Evolutionary conservation across 2,797 vertebrate genomes (phyloP).

Genomic region (Gymnodraco acuticeps): DNA sequence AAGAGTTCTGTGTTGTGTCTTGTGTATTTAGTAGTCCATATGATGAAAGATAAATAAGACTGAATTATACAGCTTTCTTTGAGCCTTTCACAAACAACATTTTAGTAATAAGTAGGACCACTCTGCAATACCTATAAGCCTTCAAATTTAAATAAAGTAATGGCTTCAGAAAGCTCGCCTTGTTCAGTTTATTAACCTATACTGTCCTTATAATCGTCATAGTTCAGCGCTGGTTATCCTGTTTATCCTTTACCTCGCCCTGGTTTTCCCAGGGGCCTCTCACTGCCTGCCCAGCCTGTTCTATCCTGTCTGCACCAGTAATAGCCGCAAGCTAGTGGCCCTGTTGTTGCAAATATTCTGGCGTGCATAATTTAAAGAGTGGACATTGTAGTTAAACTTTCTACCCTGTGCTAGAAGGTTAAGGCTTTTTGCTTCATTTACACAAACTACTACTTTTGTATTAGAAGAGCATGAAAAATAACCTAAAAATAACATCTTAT

Average conservation of each 20-base stretch:
- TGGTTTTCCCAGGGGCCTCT: conserved; percentile 48
- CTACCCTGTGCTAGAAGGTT: conserved; percentile 3
- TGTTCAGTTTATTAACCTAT: conserved; percentile 57
- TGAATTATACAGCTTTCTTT: not conserved
- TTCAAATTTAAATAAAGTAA: conserved; percentile 33
- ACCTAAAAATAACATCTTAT: not conserved
- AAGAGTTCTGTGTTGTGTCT: not conserved
- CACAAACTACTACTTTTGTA: not conserved
- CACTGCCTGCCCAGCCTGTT: conserved; percentile 44
- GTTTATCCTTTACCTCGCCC: conserved; percentile 45
- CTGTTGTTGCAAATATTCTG: conserved; percentile 36
- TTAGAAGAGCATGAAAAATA: not conserved
- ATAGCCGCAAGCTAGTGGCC: conserved; percentile 61
- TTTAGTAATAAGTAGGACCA: not conserved
- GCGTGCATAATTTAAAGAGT: conserved; percentile 46
- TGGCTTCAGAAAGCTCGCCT: conserved; percentile 17
- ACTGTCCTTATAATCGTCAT: conserved; percentile 49
- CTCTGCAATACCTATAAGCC: conserved; percentile 3
- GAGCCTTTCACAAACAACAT: not conserved
- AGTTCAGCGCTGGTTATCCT: conserved; percentile 51
- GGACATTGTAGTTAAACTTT: conserved; percentile 31
- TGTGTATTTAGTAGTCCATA: not conserved
- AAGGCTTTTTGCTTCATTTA: conserved; percentile 7
- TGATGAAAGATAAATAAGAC: not conserved
- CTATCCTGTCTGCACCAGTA: conserved; percentile 58